Base-by-base conservation (phyloP, 1,140 invertebrate genomes). In the Drosophila kanapiae region DNA sequence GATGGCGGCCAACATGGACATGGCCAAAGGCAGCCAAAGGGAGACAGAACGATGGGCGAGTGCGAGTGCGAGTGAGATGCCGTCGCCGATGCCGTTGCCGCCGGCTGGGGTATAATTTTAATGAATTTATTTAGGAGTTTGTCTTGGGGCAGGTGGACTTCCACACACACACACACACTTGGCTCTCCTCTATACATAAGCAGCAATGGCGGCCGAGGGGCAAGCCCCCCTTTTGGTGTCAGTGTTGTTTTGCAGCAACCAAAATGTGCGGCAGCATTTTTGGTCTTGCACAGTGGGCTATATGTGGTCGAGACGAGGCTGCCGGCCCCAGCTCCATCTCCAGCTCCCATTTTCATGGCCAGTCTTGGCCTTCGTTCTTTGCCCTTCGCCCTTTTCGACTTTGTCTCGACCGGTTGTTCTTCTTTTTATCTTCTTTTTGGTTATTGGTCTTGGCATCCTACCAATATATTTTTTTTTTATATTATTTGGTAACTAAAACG, bases 191-290 rank as follows among this genome's bases (percentile, higher is more conserved):
- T 45, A 23, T 76, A 58, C 48, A 76, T 62, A 47, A 67, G 49
- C 16, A 37, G 47, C 47, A 64, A 53, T 42, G 65, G 62, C 38
- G 47, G 63, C 37, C 49, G 6, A n/a, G 35, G n/a, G 13, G 9
- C 16, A 11, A 6, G 9, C 59, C 7, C 31, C 38, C 14, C 51
- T 42, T 35, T 57, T 53, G 3, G 51, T 54, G 63, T 79, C 75
- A 86, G 74, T 78, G 76, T 88, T 84, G 84, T 90, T 88, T 88
- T 84, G 74, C 70, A 80, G 75, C 83, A 80, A 91, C 87, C 87
- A 87, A 91, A 91, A 91, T 91, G 90, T 90, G 90, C 90, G 90
- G 90, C 87, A 91, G 85, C 87, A 81, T 87, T 87, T 88, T 87
- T 83, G 87, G 88, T 87, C 87, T 78, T 87, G 82, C 86, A 91